Conservation (phyloP, 1,140 invertebrate species). For the Drosophila miranda region DNA sequence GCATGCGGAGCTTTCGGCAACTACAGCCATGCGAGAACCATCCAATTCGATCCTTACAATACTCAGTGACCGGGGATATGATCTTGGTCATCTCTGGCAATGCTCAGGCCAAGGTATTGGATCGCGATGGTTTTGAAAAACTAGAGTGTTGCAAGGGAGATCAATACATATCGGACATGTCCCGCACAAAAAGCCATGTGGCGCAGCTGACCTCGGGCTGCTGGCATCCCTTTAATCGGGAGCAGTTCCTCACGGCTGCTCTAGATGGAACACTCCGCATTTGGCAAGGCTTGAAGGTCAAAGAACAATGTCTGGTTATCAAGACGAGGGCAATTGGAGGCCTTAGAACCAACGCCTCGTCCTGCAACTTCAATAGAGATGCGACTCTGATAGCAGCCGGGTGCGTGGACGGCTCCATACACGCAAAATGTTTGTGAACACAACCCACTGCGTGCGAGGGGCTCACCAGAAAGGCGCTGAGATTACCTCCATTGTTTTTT, state of each 20-base stretch:
- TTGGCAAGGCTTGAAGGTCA: slow-evolving; percentile 92
- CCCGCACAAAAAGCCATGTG: slow-evolving; percentile 97
- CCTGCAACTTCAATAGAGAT: slow-evolving; percentile 93
- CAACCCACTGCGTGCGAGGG: slow-evolving; percentile 88
- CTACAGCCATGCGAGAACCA: slow-evolving; percentile 97
- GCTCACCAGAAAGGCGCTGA: slow-evolving; percentile 93
- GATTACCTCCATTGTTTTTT: slow-evolving; percentile 93
- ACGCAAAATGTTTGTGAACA: slow-evolving; percentile 91
- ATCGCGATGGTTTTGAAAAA: slow-evolving; percentile 97
- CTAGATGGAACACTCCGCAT: slow-evolving; percentile 96
- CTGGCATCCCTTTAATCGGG: slow-evolving; percentile 96
- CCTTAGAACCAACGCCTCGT: slow-evolving; percentile 93
- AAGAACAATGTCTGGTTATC: slow-evolving; percentile 91
- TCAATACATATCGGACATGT: slow-evolving; percentile 97
- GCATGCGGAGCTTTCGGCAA: slow-evolving; percentile 94
- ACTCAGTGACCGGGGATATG: slow-evolving; percentile 96
- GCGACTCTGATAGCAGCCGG: slow-evolving; percentile 94
- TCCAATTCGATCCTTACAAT: slow-evolving; percentile 94
- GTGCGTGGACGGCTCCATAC: slow-evolving; percentile 97
- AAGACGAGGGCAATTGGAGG: slow-evolving; percentile 95
- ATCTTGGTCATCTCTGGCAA: slow-evolving; percentile 97
- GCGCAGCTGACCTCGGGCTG: slow-evolving; percentile 94
- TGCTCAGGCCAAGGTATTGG: slow-evolving; percentile 95
- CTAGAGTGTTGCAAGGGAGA: slow-evolving; percentile 98
- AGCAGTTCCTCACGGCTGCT: slow-evolving; percentile 97